Percentiles rank a stretch among this genome's conserved stretches.
Conservation (phyloP, 2,797 vertebrate species). For the Pteropus rufus region DNA sequence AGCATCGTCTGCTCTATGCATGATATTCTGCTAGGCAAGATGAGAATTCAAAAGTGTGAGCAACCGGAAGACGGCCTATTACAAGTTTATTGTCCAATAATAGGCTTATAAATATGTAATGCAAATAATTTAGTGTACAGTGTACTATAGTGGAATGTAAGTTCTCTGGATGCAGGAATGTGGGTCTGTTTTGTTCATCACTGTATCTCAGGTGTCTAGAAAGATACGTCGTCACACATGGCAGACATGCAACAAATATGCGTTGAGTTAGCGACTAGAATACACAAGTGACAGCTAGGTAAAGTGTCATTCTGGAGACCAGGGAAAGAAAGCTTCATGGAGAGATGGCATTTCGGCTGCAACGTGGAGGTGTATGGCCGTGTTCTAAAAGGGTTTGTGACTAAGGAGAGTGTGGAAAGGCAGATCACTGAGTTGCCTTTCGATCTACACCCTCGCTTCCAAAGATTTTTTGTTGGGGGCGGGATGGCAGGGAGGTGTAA, state of each 20-base stretch:
- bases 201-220: not conserved
- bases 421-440: conserved; percentile 1
- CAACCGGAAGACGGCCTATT: not conserved
- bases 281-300: not conserved
- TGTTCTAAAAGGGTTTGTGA: not conserved
- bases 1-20: not conserved
- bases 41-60: not conserved
- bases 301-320: not conserved
- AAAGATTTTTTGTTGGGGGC: not conserved
- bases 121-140: not conserved
- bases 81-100: not conserved
- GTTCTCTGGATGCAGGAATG: not conserved
- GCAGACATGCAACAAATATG: not conserved
- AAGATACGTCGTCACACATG: no score
- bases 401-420: not conserved
- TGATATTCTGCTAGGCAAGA: not conserved
- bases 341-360: fast-evolving
- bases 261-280: not conserved
- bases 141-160: not conserved
- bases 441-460: not conserved
- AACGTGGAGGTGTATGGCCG: not conserved
- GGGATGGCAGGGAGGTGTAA: not conserved
- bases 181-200: not conserved
- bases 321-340: not conserved
- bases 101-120: not conserved